Percentiles rank a stretch among this genome's conserved stretches.
Evolutionary conservation across 1,140 invertebrate genomes (phyloP).

Genomic region (Caenorhabditis briggsae): DNA sequence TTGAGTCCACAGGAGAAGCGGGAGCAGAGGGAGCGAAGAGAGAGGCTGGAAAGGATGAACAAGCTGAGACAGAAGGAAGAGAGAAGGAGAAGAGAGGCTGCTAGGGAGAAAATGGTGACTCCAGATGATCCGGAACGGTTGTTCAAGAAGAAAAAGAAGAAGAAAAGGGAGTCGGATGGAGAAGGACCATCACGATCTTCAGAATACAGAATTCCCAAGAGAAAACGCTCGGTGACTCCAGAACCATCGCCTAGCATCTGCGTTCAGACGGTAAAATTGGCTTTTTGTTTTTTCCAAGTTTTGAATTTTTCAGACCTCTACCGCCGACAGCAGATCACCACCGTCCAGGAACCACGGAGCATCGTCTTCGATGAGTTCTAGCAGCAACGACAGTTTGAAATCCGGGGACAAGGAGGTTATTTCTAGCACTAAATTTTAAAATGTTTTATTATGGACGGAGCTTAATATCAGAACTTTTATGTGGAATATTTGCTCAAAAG

Average conservation of each 20-base stretch:
- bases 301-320: not conserved
- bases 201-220: constrained; percentile 1
- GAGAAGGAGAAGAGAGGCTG: too few relatives aligned
- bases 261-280: too few relatives aligned
- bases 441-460: too few relatives aligned
- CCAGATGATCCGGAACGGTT: not conserved
- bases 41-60: not conserved
- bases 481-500: too few relatives aligned
- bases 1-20: not conserved
- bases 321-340: too few relatives aligned
- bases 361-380: too few relatives aligned
- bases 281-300: too few relatives aligned
- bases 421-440: too few relatives aligned
- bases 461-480: too few relatives aligned
- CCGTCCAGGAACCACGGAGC: too few relatives aligned
- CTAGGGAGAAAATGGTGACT: not conserved
- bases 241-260: not conserved
- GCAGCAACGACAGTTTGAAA: too few relatives aligned
- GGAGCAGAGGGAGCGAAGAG: not conserved
- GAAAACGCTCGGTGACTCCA: not conserved
- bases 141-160: not conserved
- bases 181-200: not conserved
- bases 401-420: too few relatives aligned
- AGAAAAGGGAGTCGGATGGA: not conserved
- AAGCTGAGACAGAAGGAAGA: not conserved